Evolutionary conservation across 2,797 vertebrate species (phyloP).

Genomic region (Haliaeetus albicilla): DNA sequence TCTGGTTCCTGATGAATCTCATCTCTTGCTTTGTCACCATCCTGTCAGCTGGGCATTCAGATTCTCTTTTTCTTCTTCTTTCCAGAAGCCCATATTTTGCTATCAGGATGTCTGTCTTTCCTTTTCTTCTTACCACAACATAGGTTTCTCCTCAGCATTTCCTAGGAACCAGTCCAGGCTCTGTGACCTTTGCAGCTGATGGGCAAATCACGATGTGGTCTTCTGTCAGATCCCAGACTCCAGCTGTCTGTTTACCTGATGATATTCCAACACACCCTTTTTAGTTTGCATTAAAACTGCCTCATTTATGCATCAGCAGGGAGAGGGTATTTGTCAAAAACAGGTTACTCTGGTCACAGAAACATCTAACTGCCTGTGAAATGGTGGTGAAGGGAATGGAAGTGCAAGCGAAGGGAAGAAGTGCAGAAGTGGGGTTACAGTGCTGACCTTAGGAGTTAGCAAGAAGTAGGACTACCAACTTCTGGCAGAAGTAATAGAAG

Average conservation of each 20-base stretch:
- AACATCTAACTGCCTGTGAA: not conserved
- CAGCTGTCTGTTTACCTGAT: conserved; percentile 20
- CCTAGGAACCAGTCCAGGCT: not conserved
- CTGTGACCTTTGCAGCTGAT: not conserved
- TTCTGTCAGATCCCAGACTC: conserved; percentile 9
- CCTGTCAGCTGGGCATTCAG: not conserved
- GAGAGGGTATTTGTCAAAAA: not conserved
- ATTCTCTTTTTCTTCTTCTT: not conserved
- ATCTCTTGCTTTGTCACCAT: not conserved
- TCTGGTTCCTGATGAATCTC: not conserved
- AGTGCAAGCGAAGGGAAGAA: not conserved
- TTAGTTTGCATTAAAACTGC: not conserved
- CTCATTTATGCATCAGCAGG: not conserved
- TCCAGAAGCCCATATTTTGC: not conserved
- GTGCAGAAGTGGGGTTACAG: not conserved
- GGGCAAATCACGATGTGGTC: conserved; percentile 7
- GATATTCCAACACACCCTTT: not conserved
- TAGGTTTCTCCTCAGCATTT: not conserved
- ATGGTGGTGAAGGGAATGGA: not conserved
- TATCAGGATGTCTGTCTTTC: not conserved
- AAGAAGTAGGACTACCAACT: not conserved
- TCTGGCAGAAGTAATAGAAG: not conserved
- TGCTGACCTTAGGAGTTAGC: not conserved
- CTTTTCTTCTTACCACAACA: not conserved
- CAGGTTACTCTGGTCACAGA: not conserved